A percentile compares a stretch with the other conserved stretches of the same genome.
Conservation (phyloP, 2,888 invertebrate genomes). For the Synergus gifuensis region DNA sequence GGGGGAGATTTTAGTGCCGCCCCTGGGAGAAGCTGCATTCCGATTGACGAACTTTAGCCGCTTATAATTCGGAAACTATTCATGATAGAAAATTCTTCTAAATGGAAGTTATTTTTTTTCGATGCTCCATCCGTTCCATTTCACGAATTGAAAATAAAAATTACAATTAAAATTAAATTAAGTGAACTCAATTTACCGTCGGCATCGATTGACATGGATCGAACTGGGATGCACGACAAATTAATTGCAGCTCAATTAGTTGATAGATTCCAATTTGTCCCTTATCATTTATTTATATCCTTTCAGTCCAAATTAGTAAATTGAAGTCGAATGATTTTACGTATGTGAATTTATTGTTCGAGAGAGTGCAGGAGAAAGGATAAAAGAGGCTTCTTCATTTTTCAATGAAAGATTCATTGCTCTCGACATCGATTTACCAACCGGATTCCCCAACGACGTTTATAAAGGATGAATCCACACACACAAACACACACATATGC, state of each 20-base stretch:
- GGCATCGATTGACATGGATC: neutral
- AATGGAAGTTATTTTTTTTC: too few relatives aligned
- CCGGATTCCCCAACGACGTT: constrained; percentile 5
- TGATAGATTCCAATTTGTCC: neutral
- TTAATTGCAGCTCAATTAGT: neutral
- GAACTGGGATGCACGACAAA: neutral
- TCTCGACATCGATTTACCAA: constrained; percentile 26
- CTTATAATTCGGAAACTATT: too few relatives aligned
- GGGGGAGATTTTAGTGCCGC: too few relatives aligned
- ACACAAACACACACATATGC: neutral
- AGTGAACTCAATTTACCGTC: too few relatives aligned
- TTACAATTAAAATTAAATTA: too few relatives aligned
- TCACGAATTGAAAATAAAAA: too few relatives aligned
- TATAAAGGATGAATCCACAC: neutral
- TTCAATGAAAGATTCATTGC: constrained; percentile 28
- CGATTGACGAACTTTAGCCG: too few relatives aligned
- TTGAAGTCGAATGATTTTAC: neutral
- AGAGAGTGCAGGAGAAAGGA: neutral
- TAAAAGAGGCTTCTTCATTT: constrained; percentile 13
- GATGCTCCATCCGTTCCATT: too few relatives aligned
- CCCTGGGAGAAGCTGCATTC: too few relatives aligned
- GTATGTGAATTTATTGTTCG: neutral
- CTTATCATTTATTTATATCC: too few relatives aligned
- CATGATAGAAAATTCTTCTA: too few relatives aligned
- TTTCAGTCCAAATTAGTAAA: neutral